These are phyloP conservation scores for Cherax destructor DNA, from an alignment of 1,140 invertebrate genomes.

Conservation along the genomic window DNA sequence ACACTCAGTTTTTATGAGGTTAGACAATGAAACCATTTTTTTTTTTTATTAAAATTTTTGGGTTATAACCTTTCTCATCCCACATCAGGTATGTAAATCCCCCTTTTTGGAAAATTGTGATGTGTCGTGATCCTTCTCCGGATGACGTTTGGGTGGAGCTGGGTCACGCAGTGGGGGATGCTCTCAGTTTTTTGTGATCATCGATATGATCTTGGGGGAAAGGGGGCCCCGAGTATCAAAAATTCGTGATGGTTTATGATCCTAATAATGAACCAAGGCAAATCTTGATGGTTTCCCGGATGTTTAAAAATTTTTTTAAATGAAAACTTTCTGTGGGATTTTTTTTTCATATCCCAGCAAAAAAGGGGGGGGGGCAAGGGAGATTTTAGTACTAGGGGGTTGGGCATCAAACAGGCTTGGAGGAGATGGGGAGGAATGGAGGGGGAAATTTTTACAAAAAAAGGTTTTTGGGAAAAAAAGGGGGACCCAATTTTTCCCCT, in stretches of 20 bases:
- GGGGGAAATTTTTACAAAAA: too few species aligned
- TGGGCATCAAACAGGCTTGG: too few species aligned
- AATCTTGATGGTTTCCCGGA: slow-evolving; percentile 80
- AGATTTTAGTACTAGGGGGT: too few species aligned
- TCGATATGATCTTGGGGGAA: slow-evolving; percentile 84
- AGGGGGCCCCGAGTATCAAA: slow-evolving; percentile 83
- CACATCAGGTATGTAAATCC: slow-evolving; percentile 61
- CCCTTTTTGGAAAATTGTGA: slow-evolving; percentile 65
- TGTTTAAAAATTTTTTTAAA: slow-evolving; percentile 79
- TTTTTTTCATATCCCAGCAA: too few species aligned
- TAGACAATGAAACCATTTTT: too few species aligned
- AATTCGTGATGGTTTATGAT: slow-evolving; percentile 83
- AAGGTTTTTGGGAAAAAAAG: too few species aligned
- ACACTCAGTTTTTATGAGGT: too few species aligned
- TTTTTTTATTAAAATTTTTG: neutral
- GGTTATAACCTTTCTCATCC: neutral
- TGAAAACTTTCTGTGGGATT: neutral
- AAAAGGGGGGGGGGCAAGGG: too few species aligned
- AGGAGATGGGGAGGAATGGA: too few species aligned
- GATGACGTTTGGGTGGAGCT: slow-evolving; percentile 44
- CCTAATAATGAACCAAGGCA: slow-evolving; percentile 82
- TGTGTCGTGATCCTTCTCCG: slow-evolving; percentile 48
- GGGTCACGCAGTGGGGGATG: slow-evolving; percentile 44
- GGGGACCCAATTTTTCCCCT: too few species aligned
- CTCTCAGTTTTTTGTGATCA: slow-evolving; percentile 72